A percentile compares a stretch with the other conserved stretches of the same genome.
Conservation (phyloP, 2,888 invertebrate species). For the Eudemis profundana region DNA sequence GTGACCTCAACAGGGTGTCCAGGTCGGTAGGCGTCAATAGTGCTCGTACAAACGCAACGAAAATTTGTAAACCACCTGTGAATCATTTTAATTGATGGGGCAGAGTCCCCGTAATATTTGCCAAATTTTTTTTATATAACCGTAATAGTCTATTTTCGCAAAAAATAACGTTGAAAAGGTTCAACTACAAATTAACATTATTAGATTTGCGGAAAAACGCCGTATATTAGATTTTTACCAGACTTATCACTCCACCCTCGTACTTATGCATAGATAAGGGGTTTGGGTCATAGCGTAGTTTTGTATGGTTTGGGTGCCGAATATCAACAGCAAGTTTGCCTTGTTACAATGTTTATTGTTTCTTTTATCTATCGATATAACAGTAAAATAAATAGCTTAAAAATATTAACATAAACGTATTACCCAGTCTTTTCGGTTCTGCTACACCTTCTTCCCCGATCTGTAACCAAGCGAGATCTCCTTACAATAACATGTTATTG, state of each 20-base stretch:
- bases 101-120: neutral
- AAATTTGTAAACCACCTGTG: neutral
- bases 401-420: neutral
- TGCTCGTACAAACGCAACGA: neutral
- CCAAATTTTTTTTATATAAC: neutral
- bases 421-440: conserved; percentile 17
- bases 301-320: neutral
- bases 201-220: neutral
- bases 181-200: neutral
- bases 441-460: conserved; percentile 66
- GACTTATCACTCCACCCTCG: conserved; percentile 46
- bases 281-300: neutral
- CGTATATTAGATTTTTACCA: neutral
- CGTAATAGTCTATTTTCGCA: neutral
- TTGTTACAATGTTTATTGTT: neutral
- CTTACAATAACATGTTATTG: conserved; percentile 34
- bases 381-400: neutral
- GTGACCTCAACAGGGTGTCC: conserved; percentile 48
- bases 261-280: too few species aligned
- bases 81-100: neutral
- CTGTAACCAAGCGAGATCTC: conserved; percentile 55
- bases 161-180: neutral
- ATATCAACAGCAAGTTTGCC: neutral
- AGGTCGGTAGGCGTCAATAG: conserved; percentile 7
- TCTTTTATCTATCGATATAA: neutral